These are phyloP conservation scores for Cetonia aurata DNA, from an alignment of 2,888 invertebrate genomes.

Conservation along the genomic window DNA sequence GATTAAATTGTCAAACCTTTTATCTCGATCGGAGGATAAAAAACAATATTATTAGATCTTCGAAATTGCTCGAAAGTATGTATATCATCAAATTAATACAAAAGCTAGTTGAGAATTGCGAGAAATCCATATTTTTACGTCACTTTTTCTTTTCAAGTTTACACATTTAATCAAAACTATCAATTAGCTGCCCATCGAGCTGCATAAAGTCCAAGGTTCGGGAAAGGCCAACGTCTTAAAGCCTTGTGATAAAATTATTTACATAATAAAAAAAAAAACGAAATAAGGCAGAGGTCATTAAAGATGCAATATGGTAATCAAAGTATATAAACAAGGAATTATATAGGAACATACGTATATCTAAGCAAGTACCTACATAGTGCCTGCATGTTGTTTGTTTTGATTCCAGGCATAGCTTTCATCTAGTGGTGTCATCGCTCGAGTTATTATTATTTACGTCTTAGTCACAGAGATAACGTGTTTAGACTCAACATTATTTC, in stretches of 20 bases:
- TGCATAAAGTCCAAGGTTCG: constrained; percentile 27
- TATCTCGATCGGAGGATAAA: no score
- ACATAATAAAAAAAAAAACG: constrained; percentile 11
- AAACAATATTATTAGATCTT: no score
- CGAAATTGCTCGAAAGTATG: no score
- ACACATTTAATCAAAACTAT: no score
- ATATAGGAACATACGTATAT: no score
- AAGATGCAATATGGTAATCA: not conserved
- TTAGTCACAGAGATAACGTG: constrained; percentile 13
- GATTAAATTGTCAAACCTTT: no score
- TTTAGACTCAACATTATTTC: constrained; percentile 23
- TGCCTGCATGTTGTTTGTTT: constrained; percentile 3
- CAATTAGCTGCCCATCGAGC: not conserved
- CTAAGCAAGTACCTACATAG: no score
- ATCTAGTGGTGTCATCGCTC: constrained; percentile 25
- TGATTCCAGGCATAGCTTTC: not conserved
- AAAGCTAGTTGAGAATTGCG: no score
- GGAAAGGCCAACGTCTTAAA: constrained; percentile 23
- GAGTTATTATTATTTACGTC: constrained; percentile 7
- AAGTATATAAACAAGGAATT: constrained; percentile 23
- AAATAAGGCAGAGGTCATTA: constrained; percentile 18
- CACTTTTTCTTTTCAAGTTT: no score
- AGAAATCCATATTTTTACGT: no score
- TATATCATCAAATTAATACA: no score
- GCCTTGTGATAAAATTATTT: constrained; percentile 19